Evolutionary conservation across 2,888 invertebrate species (phyloP), one percentile per base, ranked within the genome.

Genomic region (Hyalella azteca): DNA sequence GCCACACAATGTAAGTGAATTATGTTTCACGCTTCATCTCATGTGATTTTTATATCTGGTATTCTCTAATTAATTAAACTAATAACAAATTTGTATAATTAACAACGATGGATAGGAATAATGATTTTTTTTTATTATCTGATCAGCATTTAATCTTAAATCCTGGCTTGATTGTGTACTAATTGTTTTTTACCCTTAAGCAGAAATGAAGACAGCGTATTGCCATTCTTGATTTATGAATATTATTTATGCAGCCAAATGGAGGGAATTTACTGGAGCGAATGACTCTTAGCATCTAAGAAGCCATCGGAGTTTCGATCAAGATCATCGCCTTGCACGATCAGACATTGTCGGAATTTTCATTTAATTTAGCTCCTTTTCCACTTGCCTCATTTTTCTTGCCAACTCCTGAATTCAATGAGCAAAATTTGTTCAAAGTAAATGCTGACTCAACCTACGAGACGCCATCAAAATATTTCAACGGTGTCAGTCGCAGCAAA

Each of bases 271-370:
- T 66, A 36, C 36, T 66, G 15, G 66, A 13, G n/a, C 32, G 66
- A 77, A 11, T 39, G 22, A 3, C 54, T 75, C 39, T 60, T 73
- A n/a, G 59, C 26, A n/a, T 77, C 78, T 9, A 79, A 59, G 78
- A 78, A 79, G 75, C 50, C 73, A 78, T 79, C 3, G 78, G 60
- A 5, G 78, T 59, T 7, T 77, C 54, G 39, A 78, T 81, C 73
- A 73, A 76, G 54, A 78, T 79, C 41, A 60, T 81, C 11, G 77
- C 79, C 41, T 75, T 81, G 4, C 79, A 81, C 40, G 78, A 36
- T 1, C 77, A 73, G 73, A 36, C 41, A 36, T 19, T 77, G 19
- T 41, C 54, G 11, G 19, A 36, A 7, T 36, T 39, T 66, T 66
- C 36, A 9, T 66, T 66, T 66, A n/a, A n/a, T 39, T 36, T 39